Percentiles rank a stretch among this genome's conserved stretches.
Evolutionary conservation across 2,888 invertebrate species (phyloP).

Genomic region (Brassicogethes aeneus): DNA sequence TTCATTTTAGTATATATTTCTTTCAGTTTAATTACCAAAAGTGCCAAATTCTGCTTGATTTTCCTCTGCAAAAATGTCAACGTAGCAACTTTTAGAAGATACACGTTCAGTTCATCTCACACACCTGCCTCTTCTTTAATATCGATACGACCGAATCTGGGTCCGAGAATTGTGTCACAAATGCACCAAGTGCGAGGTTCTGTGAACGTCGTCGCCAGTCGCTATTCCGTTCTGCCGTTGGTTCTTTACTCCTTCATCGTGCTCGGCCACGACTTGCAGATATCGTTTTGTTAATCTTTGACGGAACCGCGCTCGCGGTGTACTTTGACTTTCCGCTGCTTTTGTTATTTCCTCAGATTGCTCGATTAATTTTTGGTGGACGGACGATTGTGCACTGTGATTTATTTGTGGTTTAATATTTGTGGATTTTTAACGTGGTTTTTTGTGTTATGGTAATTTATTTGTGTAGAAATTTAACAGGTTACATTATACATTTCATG

Average conservation of each 20-base stretch:
- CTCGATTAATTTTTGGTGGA: too few relatives aligned
- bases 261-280: slow-evolving; percentile 9
- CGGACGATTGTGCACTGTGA: too few relatives aligned
- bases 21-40: too few relatives aligned
- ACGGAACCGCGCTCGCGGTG: slow-evolving; percentile 5
- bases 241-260: too few relatives aligned
- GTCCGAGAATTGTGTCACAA: slow-evolving; percentile 24
- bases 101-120: not conserved
- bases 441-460: not conserved
- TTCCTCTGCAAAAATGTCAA: too few relatives aligned
- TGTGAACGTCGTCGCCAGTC: slow-evolving; percentile 11
- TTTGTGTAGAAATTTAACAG: too few relatives aligned
- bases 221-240: too few relatives aligned
- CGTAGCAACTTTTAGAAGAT: too few relatives aligned
- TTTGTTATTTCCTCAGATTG: too few relatives aligned
- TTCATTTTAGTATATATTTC: too few relatives aligned
- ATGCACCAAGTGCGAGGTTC: slow-evolving; percentile 12
- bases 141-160: slow-evolving; percentile 15
- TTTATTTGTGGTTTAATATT: not conserved
- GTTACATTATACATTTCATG: too few relatives aligned
- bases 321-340: not conserved
- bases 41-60: too few relatives aligned
- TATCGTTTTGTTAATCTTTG: slow-evolving; percentile 13
- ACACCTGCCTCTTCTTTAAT: not conserved
- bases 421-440: not conserved